These are phyloP conservation scores for Labeo catla DNA, from an alignment of 2,113 vertebrate species.

Conservation along the genomic window DNA sequence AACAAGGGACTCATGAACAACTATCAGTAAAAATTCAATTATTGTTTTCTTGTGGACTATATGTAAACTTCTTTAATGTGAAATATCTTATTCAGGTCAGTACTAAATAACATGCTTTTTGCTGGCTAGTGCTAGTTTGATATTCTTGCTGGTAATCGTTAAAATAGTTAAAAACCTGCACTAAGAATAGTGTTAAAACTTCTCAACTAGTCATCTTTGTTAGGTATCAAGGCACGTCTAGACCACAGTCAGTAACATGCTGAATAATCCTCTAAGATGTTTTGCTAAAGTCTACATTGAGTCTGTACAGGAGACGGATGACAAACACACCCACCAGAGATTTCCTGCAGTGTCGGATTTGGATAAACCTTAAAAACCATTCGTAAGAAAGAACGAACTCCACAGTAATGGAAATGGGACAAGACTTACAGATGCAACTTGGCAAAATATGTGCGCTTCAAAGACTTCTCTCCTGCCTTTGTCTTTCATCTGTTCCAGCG, in stretches of 20 bases:
- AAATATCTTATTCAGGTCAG: too few relatives aligned
- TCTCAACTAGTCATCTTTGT: neutral
- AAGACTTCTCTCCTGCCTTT: constrained; percentile 62
- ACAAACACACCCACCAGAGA: constrained; percentile 7
- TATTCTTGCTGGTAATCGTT: neutral
- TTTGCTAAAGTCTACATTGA: constrained; percentile 4
- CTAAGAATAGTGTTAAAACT: neutral
- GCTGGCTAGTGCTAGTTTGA: neutral
- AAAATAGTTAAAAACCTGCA: neutral
- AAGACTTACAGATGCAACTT: constrained; percentile 49
- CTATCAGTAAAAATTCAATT: too few relatives aligned
- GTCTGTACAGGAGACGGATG: neutral
- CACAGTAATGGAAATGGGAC: constrained; percentile 59
- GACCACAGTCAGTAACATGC: neutral
- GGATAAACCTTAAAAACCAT: constrained; percentile 61
- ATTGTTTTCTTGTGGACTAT: too few relatives aligned
- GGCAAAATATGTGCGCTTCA: constrained; percentile 63
- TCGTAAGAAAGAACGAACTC: constrained; percentile 53
- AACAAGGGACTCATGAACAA: too few relatives aligned
- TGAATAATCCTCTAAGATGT: neutral
- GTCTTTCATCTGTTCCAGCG: constrained; percentile 68
- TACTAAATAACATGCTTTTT: too few relatives aligned
- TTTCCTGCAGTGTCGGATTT: constrained; percentile 58
- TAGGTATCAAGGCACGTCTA: neutral
- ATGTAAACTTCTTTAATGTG: too few relatives aligned